These are phyloP conservation scores for Thalpophila matura DNA, from an alignment of 2,888 invertebrate species.

Conservation along the genomic window DNA sequence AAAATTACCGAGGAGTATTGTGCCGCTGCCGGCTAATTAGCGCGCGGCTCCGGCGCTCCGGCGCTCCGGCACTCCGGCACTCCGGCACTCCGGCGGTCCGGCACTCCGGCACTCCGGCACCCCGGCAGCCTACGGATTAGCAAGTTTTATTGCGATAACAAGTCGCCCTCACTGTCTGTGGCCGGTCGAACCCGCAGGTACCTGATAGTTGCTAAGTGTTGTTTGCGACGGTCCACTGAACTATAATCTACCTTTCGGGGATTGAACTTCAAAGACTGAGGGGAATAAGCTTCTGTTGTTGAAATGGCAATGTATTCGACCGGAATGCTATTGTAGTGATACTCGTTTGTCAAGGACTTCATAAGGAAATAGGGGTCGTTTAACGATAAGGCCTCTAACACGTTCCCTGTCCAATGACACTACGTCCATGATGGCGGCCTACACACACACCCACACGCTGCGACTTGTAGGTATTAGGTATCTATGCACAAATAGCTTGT, in stretches of 20 bases:
- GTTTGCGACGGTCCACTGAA: neutral
- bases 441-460: too few relatives aligned
- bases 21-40: conserved; percentile 17
- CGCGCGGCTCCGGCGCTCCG: conserved; percentile 7
- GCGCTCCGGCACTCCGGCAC: conserved; percentile 13
- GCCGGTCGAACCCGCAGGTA: neutral
- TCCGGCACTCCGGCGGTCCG: neutral
- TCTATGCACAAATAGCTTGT: too few relatives aligned
- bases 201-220: neutral
- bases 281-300: neutral
- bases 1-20: conserved; percentile 24
- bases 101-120: too few relatives aligned
- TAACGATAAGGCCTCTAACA: too few relatives aligned
- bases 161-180: neutral
- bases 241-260: neutral
- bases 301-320: neutral
- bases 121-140: too few relatives aligned
- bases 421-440: too few relatives aligned
- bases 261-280: neutral
- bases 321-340: too few relatives aligned
- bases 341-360: too few relatives aligned
- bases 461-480: too few relatives aligned
- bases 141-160: conserved; percentile 31
- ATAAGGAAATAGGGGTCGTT: too few relatives aligned
- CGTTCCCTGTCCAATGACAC: too few relatives aligned